These are phyloP conservation scores for Phengaris arion DNA, from an alignment of 2,888 invertebrate genomes.

Conservation along the genomic window DNA sequence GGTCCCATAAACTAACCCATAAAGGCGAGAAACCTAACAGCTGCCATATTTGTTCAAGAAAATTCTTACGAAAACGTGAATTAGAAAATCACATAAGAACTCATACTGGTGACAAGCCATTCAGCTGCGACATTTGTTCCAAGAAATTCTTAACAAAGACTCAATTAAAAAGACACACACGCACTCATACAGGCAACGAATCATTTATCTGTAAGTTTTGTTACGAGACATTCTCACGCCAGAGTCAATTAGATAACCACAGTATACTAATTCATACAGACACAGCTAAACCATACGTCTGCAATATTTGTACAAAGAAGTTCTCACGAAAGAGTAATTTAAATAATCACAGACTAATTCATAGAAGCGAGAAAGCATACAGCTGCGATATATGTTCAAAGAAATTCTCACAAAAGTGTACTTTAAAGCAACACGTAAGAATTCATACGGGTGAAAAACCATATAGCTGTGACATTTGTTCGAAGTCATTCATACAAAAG, in stretches of 20 bases:
- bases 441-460: constrained; percentile 1
- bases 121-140: not conserved
- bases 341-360: not conserved
- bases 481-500: not conserved
- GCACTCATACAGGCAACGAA: not conserved
- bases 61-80: not conserved
- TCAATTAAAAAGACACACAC: not conserved
- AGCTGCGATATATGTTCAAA: constrained; percentile 3
- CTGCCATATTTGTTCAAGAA: not conserved
- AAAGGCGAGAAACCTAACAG: not conserved
- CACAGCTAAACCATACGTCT: not conserved
- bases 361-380: not conserved
- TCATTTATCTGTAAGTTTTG: not conserved
- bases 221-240: not conserved
- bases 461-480: not conserved
- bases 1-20: not conserved
- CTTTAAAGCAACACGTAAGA: not conserved
- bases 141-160: not conserved
- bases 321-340: not conserved
- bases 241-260: not conserved
- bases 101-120: not conserved
- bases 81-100: not conserved
- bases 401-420: not conserved
- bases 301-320: not conserved
- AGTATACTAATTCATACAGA: not conserved